Evolutionary conservation across 2,888 invertebrate genomes (phyloP), one percentile per base, ranked within the genome.

Genomic region (Aporophyla lueneburgensis): DNA sequence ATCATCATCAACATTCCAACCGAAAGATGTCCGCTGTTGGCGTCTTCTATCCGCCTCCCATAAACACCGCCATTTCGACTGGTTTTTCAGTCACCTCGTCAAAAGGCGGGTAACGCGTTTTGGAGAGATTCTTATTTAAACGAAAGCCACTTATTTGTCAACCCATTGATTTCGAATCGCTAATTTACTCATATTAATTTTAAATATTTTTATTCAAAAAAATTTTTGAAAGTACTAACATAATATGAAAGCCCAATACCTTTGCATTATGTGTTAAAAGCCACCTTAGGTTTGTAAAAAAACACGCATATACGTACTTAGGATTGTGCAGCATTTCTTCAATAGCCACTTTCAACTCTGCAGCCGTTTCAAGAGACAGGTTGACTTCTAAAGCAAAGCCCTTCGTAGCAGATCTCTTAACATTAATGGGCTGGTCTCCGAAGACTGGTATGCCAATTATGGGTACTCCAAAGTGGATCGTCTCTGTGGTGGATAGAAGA

Each of bases 381-480:
- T 91, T 84, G 0, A 94, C 91, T 85, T 86, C 89, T 58, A 82
- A 88, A 4, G 90, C 94, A 54, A 90, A 92, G 0, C 95, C 95
- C 66, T 90, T 93, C 0, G 74, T 74, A 0, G 89, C 92, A 16
- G 93, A 92, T 75, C 88, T 89, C 6, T 91, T 79, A 0, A 93
- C 91, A 74, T 96, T 95, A 1, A 84, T 68, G 71, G 91, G 93
- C 84, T 96, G 95, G 72, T 95, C 95, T 14, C 86, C 93, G 54
- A 92, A 94, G 0, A 93, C 91, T 12, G 95, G 95, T 40, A 95
- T 91, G 0, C 94, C 95, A 19, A 95, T 91, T 33, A 93, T 87
- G 0, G 95, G 95, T 0, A 92, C 92, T 1, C 92, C 95, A 51
- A 87, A 93, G 75, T 94, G 89, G 10, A 95, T 84, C 0, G 94